phyloP scores from a whole-genome alignment of 2,113 vertebrate genomes.

The Gymnorhina tibicen region DNA sequence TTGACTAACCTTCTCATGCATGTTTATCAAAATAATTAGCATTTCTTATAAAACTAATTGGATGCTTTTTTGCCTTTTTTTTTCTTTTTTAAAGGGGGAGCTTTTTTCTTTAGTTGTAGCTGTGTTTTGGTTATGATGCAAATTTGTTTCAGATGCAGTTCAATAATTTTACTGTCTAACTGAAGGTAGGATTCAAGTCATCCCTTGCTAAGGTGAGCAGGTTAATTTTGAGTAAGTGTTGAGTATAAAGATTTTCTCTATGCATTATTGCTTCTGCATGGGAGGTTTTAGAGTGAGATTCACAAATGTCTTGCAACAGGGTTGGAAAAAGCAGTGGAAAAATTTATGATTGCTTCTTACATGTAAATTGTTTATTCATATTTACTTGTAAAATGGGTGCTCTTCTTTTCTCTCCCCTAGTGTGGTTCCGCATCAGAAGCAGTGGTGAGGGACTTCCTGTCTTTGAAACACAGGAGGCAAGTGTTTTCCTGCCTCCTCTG shows the following conservation, averaged over 20 bases:
- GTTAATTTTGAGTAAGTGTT: neutral
- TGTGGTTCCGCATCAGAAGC: neutral
- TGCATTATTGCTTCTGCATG: neutral
- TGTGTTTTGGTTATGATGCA: neutral
- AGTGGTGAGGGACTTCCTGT: neutral
- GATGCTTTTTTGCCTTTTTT: neutral
- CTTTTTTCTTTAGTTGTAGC: neutral
- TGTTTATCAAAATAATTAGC: neutral
- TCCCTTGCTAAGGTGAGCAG: neutral
- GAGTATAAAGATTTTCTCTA: neutral
- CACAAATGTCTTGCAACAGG: neutral
- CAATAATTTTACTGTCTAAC: neutral
- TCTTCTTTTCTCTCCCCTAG: neutral
- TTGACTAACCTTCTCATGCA: neutral
- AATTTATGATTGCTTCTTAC: neutral
- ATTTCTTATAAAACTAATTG: neutral
- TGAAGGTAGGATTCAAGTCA: neutral
- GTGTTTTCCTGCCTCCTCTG: neutral
- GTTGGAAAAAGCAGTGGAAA: neutral
- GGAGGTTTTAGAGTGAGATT: neutral
- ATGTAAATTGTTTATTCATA: neutral
- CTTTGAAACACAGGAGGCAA: neutral
- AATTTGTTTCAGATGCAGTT: neutral
- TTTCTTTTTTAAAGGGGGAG: fast-evolving
- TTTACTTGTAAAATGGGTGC: neutral